Evolutionary conservation across 2,797 vertebrate species (phyloP), one percentile per base, ranked within the genome.

Genomic region (Clarias platycephalus): DNA sequence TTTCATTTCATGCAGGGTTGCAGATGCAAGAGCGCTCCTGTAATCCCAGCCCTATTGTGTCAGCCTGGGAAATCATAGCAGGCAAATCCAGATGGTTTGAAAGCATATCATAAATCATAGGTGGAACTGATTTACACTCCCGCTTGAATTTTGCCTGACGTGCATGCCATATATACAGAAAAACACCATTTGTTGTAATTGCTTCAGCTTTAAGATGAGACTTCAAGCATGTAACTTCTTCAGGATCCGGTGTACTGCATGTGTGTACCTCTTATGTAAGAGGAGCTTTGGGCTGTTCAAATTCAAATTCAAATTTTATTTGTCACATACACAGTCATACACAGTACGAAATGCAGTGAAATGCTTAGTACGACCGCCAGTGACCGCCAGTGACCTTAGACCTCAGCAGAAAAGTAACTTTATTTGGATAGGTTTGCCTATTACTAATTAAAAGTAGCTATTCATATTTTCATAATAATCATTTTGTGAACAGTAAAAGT

Each of bases 71-170:
- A 83, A 75, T 84, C 70, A 84, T 70, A 64, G 82, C 57, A 87
- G 82, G 74, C 77, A 71, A 77, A 77, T 55, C 74, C 87, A 89
- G 86, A 85, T 87, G 85, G 78, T 85, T 70, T 44, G 79, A 86
- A 74, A 76, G 44, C 44, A 34, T 40, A 80, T 70, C 40, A 49
- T 87, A 81, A 80, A 86, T 87, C 78, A 87, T 67, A 83, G 80
- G 20, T 71, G 63, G 66, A 84, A 81, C 53, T 82, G 49, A 37
- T 85, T 86, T 88, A 85, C 80, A 83, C 83, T 83, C 37, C 60
- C 58, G 70, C 83, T 85, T 86, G 22, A 60, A 74, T 83, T 84
- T 85, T 81, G 77, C 72, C 63, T 40, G 49, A 71, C 49, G 44
- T 24, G 37, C 84, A 68, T 87, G 57, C 75, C 44, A 60, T 87